phyloP scores from a whole-genome alignment of 2,888 invertebrate species.

The Panzeria rudis region DNA sequence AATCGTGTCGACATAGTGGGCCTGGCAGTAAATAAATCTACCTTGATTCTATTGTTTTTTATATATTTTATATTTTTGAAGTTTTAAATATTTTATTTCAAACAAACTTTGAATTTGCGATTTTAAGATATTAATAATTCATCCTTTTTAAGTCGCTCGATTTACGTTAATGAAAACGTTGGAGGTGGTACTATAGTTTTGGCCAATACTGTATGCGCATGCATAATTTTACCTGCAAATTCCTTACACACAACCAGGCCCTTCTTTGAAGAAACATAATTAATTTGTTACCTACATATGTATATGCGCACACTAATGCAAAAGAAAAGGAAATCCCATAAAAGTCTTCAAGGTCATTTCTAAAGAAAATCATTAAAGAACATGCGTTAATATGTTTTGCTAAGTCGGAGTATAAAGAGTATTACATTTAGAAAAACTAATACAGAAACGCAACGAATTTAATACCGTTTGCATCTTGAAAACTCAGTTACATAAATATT shows the following conservation, averaged over 20 bases:
- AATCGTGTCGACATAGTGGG: no score
- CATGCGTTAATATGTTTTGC: background rate
- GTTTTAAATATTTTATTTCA: no score
- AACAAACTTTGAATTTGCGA: no score
- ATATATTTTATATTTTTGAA: no score
- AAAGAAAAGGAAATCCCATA: background rate
- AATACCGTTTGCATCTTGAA: conserved; percentile 3
- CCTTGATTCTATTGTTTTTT: no score
- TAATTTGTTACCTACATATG: background rate
- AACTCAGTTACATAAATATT: conserved; percentile 34
- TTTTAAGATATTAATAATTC: no score
- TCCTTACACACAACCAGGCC: background rate
- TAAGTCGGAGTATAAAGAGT: conserved; percentile 17
- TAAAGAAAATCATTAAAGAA: background rate
- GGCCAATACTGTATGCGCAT: background rate
- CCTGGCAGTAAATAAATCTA: no score
- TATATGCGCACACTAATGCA: background rate
- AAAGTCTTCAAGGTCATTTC: background rate
- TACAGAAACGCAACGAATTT: background rate
- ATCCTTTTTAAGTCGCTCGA: no score
- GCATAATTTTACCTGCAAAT: background rate
- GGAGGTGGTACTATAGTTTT: no score
- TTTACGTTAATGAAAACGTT: no score
- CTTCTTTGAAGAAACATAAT: background rate
- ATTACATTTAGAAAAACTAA: background rate